Conservation (phyloP, 1,140 invertebrate genomes). For the Aphidius ervi region DNA sequence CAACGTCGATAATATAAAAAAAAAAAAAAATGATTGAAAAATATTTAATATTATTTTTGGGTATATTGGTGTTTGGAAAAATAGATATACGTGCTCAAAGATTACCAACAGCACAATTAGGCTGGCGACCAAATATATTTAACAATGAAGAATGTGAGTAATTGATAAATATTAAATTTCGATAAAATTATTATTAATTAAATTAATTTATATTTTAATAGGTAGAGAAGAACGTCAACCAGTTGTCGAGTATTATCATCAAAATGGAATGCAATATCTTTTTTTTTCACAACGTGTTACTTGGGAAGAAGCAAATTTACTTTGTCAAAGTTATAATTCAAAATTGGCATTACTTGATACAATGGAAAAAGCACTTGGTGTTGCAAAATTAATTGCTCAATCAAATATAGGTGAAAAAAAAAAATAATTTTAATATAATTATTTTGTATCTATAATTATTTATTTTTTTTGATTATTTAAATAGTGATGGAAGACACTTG, state of each 20-base stretch:
- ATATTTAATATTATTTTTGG: not conserved
- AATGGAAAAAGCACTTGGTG: conserved; percentile 27
- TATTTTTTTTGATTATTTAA: conserved; percentile 2
- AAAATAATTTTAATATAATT: conserved; percentile 8
- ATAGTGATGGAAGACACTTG: conserved; percentile 33
- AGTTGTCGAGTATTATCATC: conserved; percentile 30
- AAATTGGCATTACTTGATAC: conserved; percentile 30
- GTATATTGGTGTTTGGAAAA: too few species aligned
- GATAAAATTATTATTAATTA: too few species aligned
- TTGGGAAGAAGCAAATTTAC: conserved; percentile 32
- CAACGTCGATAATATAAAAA: too few species aligned
- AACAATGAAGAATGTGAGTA: conserved; percentile 15
- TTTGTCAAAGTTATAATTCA: conserved; percentile 29
- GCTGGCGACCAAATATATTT: not conserved
- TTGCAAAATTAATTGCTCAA: conserved; percentile 28
- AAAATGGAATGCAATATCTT: conserved; percentile 29
- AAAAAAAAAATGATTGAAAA: not conserved
- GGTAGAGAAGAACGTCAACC: conserved; percentile 28
- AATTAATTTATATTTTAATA: not conserved
- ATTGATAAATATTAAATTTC: conserved; percentile 1
- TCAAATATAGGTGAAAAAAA: conserved; percentile 31
- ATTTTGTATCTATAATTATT: conserved; percentile 12
- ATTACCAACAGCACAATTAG: too few species aligned
- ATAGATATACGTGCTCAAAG: too few species aligned
- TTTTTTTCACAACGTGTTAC: conserved; percentile 34